Evolutionary conservation across 2,888 invertebrate genomes (phyloP).

Genomic region (Aelia acuminata): DNA sequence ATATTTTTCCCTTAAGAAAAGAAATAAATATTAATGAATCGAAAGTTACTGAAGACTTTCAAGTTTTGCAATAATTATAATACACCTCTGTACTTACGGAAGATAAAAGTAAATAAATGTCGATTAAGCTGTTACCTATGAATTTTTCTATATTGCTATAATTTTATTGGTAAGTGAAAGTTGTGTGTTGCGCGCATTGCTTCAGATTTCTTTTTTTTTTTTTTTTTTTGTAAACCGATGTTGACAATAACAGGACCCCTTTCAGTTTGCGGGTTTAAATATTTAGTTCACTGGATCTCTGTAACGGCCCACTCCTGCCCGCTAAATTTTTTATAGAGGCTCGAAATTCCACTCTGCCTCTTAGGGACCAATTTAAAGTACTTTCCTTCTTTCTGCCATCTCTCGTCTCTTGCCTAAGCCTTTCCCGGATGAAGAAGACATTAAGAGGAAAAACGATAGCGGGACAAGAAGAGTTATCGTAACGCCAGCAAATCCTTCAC

Average conservation of each 20-base stretch:
- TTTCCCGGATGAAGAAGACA: constrained; percentile 9
- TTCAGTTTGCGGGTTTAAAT: background rate
- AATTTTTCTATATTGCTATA: too few relatives aligned
- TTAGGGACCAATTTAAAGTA: constrained; percentile 13
- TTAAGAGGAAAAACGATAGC: background rate
- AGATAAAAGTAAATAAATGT: too few relatives aligned
- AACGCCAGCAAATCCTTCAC: constrained; percentile 14
- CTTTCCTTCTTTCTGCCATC: background rate
- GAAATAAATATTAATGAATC: too few relatives aligned
- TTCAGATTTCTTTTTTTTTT: too few relatives aligned
- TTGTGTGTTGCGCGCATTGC: too few relatives aligned
- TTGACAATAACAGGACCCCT: background rate
- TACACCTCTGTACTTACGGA: too few relatives aligned
- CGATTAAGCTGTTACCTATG: too few relatives aligned
- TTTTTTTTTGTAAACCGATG: background rate
- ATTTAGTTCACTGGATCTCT: background rate
- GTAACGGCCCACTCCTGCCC: background rate
- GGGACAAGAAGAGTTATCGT: background rate
- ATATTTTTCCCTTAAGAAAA: too few relatives aligned
- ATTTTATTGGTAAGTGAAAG: too few relatives aligned
- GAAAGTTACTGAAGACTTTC: too few relatives aligned
- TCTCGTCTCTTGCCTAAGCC: background rate
- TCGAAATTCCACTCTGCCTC: background rate
- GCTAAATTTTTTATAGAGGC: constrained; percentile 34
- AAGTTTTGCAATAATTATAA: too few relatives aligned